Evolutionary conservation across 2,888 invertebrate genomes (phyloP).

Genomic region (Apamea epomidion): DNA sequence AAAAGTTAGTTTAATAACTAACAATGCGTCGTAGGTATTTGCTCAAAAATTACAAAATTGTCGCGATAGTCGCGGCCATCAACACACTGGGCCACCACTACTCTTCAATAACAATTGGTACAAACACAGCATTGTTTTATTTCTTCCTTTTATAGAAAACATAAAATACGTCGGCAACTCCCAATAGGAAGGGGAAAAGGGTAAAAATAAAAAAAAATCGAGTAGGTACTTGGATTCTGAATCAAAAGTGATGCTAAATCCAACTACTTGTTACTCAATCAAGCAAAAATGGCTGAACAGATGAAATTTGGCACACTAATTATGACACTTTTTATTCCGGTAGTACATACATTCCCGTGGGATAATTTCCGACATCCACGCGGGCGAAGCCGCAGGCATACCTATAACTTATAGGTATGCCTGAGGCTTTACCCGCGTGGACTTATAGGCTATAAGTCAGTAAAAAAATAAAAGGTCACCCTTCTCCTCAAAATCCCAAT

Average conservation of each 20-base stretch:
- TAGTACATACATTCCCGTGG: not conserved
- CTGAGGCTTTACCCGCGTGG: no score
- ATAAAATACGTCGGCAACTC: slow-evolving; percentile 20
- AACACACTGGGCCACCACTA: no score
- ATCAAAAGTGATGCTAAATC: not conserved
- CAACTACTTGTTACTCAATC: not conserved
- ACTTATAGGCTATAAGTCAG: not conserved
- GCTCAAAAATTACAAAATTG: no score
- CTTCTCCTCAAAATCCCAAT: slow-evolving; percentile 29
- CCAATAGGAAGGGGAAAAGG: not conserved
- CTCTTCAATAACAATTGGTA: slow-evolving; percentile 8
- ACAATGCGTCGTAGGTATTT: no score
- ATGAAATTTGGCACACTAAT: not conserved
- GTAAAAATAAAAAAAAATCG: not conserved
- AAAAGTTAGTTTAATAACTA: no score
- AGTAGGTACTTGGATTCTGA: not conserved
- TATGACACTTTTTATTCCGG: no score
- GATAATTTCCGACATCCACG: not conserved
- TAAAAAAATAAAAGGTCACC: slow-evolving; percentile 1
- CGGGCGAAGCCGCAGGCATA: not conserved
- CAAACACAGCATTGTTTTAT: slow-evolving; percentile 20
- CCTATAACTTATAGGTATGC: no score
- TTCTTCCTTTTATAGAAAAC: not conserved
- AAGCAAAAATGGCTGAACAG: not conserved
- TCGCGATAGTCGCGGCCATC: no score